Conservation (phyloP, 2,797 vertebrate species). For the Distichodus sexfasciatus region DNA sequence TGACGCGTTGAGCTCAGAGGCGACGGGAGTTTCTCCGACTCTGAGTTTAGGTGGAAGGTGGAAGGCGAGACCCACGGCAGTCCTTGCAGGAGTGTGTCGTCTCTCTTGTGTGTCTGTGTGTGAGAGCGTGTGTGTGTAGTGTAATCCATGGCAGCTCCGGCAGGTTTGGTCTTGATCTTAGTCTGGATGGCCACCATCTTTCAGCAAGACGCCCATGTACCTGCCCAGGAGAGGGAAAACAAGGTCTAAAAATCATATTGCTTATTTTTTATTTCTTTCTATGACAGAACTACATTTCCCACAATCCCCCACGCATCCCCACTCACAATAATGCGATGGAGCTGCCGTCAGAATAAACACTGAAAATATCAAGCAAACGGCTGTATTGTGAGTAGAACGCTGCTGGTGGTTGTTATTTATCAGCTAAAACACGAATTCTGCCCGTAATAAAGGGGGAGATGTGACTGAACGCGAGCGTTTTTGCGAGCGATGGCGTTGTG, state of each 20-base stretch:
- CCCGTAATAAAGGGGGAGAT: too few relatives aligned
- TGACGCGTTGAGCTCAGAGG: not conserved
- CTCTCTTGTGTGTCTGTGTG: too few relatives aligned
- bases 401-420: too few relatives aligned
- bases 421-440: too few relatives aligned
- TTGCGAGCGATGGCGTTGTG: too few relatives aligned
- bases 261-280: not conserved
- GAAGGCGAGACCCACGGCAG: slow-evolving; percentile 8
- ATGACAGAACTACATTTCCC: not conserved
- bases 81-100: too few relatives aligned
- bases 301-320: not conserved
- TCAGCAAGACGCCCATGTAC: slow-evolving; percentile 87
- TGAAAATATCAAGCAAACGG: too few relatives aligned
- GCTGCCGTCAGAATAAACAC: too few relatives aligned
- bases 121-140: slow-evolving; percentile 1
- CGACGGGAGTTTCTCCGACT: not conserved
- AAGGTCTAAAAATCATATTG: not conserved
- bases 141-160: slow-evolving; percentile 39
- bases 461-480: too few relatives aligned
- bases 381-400: too few relatives aligned
- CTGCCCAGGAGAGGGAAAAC: slow-evolving; percentile 16
- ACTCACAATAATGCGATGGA: not conserved
- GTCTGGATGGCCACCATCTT: slow-evolving; percentile 65
- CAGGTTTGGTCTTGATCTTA: slow-evolving; percentile 9
- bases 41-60: not conserved